Evolutionary conservation across 2,113 vertebrate species (phyloP), one percentile per base, ranked within the genome.

Genomic region (Neomonachus schauinslandi): DNA sequence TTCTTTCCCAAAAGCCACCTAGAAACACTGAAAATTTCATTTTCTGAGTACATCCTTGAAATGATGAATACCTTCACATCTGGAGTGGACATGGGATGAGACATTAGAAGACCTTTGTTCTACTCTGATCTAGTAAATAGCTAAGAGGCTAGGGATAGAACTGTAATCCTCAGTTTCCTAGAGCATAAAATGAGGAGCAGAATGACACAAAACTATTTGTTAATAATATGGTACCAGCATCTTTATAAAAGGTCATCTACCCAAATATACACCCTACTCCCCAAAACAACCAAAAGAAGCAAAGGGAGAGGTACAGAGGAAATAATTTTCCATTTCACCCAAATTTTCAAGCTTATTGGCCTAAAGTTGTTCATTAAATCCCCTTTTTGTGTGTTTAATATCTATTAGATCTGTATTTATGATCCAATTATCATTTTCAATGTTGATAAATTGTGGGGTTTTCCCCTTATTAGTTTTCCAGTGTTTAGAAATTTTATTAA

Each of bases 31-130:
- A 74, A 94, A 81, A 91, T 89, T 7, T 63, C 31, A 39, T 89
- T 97, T 92, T 83, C 77, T 82, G 12, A 95, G 49, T 51, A 53
- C 26, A 26, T 80, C 13, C 53, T 86, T 96, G 81, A 92, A 96
- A 94, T 95, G 90, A 71, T 51, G 31, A 14, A 26, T 71, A 89
- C 14, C 31, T 65, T 84, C n/a, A 19, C 67, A 74, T 82, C 39
- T 94, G 61, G n/a, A 85, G 28, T 39, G 21, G 51, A 77, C 36
- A 18, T 18, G 65, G 22, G 15, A 26, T 11, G 5, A 39, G 51
- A 26, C 22, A 3, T 71, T n/a, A 85, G 65, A 77, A 92, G 24
- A 72, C 7, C 7, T 92, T 65, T 65, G 8, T 65, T 95, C 61
- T 63, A 82, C 6, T 94, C 49, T 57, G 39, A 13, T 84, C 7